A percentile compares a stretch with the other conserved stretches of the same genome.
These are phyloP conservation scores for Podotricha telesiphe DNA, from an alignment of 2,888 invertebrate genomes.

Conservation along the genomic window DNA sequence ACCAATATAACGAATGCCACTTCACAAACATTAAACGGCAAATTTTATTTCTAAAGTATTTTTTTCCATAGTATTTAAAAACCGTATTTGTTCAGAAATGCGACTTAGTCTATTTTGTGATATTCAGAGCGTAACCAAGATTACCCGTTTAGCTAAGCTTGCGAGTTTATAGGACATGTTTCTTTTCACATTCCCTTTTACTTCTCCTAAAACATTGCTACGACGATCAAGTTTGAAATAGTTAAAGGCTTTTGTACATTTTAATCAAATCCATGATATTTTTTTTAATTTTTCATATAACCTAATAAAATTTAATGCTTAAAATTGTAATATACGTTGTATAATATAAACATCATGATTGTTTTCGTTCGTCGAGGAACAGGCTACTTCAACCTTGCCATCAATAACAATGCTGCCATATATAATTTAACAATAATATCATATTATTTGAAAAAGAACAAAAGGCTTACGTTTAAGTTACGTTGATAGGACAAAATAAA, in stretches of 20 bases:
- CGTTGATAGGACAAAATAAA: not conserved
- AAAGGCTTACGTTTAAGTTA: not conserved
- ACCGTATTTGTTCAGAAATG: conserved; percentile 17
- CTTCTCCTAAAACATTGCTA: conserved; percentile 14
- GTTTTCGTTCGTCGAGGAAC: not conserved
- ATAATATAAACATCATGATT: not conserved
- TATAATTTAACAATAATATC: conserved; percentile 8
- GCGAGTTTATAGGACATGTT: conserved; percentile 33
- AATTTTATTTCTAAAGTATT: not conserved
- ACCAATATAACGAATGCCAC: too few relatives aligned
- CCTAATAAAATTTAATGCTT: not conserved
- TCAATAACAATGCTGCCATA: not conserved
- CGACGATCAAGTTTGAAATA: not conserved
- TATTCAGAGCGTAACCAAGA: conserved; percentile 40
- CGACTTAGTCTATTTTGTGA: conserved; percentile 25
- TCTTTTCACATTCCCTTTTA: conserved; percentile 30
- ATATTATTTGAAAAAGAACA: conserved; percentile 15
- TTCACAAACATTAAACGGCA: too few relatives aligned
- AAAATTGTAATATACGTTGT: not conserved
- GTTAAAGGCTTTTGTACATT: not conserved
- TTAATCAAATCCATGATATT: not conserved
- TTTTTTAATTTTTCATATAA: not conserved
- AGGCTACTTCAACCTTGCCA: not conserved
- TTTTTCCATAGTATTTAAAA: conserved; percentile 34
- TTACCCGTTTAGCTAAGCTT: conserved; percentile 28